phyloP scores from a whole-genome alignment of 2,888 invertebrate species.

The Yponomeuta plumbellus region DNA sequence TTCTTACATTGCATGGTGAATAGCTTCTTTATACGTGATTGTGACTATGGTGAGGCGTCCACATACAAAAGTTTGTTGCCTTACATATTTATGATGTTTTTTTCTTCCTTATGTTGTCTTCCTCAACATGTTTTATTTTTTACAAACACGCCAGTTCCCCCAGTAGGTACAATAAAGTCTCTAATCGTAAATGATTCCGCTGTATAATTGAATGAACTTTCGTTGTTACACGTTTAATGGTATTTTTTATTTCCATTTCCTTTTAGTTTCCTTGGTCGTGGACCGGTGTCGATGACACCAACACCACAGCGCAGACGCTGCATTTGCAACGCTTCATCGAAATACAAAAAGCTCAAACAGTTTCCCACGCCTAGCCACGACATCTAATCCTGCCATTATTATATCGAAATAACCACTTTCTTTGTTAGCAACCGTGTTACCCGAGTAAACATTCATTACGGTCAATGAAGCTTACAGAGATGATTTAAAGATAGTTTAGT shows the following conservation, averaged over 20 bases:
- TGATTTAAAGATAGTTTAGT: not conserved
- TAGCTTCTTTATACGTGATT: not conserved
- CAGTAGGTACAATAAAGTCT: not conserved
- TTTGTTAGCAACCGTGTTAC: not conserved
- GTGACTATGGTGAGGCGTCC: not conserved
- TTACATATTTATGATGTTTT: not conserved
- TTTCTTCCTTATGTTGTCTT: not conserved
- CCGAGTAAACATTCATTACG: not conserved
- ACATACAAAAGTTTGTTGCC: not conserved
- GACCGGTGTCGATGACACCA: slow-evolving; percentile 35
- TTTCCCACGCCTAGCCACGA: slow-evolving; percentile 42
- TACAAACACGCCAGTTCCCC: not conserved
- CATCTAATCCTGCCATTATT: slow-evolving; percentile 8
- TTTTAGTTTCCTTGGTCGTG: not conserved
- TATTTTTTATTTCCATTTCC: slow-evolving; percentile 1
- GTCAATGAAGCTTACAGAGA: slow-evolving; percentile 7
- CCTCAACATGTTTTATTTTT: not conserved
- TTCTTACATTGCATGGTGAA: not conserved
- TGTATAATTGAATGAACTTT: not conserved
- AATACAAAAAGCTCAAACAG: slow-evolving; percentile 41
- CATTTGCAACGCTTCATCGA: slow-evolving; percentile 56
- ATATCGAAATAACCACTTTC: slow-evolving; percentile 3
- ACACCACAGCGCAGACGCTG: slow-evolving; percentile 34
- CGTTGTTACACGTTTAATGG: not conserved
- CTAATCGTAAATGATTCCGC: not conserved